A percentile compares a stretch with the other conserved stretches of the same genome.
These are phyloP conservation scores for Mus caroli DNA, from an alignment of 2,797 vertebrate genomes.

Conservation along the genomic window DNA sequence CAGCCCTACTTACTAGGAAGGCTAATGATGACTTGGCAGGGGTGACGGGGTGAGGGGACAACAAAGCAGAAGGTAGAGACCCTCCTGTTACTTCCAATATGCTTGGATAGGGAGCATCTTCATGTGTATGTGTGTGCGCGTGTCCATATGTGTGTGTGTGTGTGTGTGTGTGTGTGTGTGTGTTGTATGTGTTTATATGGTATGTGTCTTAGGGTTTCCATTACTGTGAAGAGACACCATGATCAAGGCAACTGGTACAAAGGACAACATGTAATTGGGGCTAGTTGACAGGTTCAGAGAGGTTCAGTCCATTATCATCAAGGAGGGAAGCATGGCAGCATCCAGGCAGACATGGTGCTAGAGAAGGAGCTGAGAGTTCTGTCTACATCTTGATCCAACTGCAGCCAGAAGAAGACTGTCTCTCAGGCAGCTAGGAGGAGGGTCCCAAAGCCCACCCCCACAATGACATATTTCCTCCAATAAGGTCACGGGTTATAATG, in stretches of 20 bases:
- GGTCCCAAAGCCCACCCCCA: neutral
- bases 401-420: too few relatives aligned
- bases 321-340: too few relatives aligned
- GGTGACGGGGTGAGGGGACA: rapidly evolving
- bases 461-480: neutral
- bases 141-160: neutral
- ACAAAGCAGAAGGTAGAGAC: neutral
- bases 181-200: neutral
- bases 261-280: neutral
- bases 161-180: neutral
- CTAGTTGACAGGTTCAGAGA: neutral
- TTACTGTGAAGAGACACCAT: neutral
- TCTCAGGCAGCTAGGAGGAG: neutral
- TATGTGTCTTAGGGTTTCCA: neutral
- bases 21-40: too few relatives aligned
- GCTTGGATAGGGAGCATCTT: neutral
- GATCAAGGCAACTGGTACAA: neutral
- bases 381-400: too few relatives aligned
- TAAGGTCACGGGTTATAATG: neutral
- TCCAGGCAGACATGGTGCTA: too few relatives aligned
- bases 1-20: neutral
- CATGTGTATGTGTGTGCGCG: too few relatives aligned
- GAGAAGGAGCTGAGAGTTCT: too few relatives aligned
- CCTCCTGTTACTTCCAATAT: neutral
- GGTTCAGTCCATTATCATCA: too few relatives aligned